Base-by-base conservation (phyloP, 2,797 vertebrate genomes). In the Sebastes dallii region DNA sequence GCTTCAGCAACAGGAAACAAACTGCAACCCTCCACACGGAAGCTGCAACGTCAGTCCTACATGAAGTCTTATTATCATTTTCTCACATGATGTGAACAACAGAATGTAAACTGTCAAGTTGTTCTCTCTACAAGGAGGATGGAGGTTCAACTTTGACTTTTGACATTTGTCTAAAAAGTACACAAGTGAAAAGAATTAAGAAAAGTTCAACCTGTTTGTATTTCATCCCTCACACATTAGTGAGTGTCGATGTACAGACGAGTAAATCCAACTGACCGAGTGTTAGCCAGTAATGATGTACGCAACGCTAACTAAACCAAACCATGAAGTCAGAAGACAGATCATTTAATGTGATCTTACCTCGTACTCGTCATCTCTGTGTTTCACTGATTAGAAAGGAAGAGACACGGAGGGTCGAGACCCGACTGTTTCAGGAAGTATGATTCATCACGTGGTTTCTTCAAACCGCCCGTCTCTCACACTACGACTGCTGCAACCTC, bases 351-450 rank as follows among this genome's bases (percentile, higher is more conserved):
- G 39, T 25, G n/a, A 16, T 61, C 90, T 86, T 91, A 94, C 93
- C 91, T 90, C 1, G 84, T 68, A 52, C 83, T 62, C 62, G 91
- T 91, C 93, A 93, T 93, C 66, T 62, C 68, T 68, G 61, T 71
- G 59, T 69, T 61, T 61, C 56, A 29, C 69, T 42, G 72, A 72
- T 80, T 66, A 29, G 42, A 65, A 61, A 69, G 62, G 66, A 71
- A 20, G 50, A 78, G 39, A 30, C 22, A 30, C 56, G 70, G 55
- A 78, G 58, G 72, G 65, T 55, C 10, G 25, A 85, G 78, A 75
- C 75, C 85, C 56, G 71, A 66, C 73, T 30, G 84, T 86, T 82
- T 89, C 75, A 93, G 92, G 93, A 94, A 94, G 93, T 93, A 25
- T 29, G 65, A 77, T 18, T 82, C 46, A 75, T 92, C 91, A 93